Conservation (phyloP, 2,797 vertebrate genomes). For the Philypnodon macrostomus region DNA sequence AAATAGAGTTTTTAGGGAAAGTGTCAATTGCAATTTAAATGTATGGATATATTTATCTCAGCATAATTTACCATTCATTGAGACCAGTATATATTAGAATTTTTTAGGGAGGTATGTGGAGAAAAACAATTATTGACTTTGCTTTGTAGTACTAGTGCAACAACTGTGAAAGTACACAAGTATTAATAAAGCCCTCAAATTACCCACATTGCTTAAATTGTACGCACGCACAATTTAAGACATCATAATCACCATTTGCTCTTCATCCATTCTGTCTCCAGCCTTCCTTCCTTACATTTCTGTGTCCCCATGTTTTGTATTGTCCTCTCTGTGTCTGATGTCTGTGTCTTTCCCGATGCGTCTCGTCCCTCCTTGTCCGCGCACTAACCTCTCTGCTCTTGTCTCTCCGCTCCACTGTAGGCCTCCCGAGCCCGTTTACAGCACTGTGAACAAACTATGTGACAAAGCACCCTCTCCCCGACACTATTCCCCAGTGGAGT, state of each 20-base stretch:
- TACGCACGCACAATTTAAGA: conserved; percentile 1
- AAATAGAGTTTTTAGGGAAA: no score
- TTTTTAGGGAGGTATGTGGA: no score
- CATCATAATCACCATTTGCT: background rate
- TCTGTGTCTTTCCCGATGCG: background rate
- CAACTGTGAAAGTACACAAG: background rate
- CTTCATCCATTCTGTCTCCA: background rate
- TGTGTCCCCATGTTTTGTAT: background rate
- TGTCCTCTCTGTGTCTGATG: conserved; percentile 1
- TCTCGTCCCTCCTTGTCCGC: conserved; percentile 11
- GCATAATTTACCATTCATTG: no score
- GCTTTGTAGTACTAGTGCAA: no score
- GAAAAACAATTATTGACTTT: no score
- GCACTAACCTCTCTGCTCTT: conserved; percentile 81
- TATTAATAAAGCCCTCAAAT: background rate
- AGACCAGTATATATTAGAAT: no score
- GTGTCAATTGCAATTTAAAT: no score
- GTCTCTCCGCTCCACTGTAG: conserved; percentile 76
- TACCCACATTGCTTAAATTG: background rate
- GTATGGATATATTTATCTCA: no score
- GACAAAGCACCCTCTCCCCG: conserved; percentile 93
- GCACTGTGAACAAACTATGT: conserved; percentile 99
- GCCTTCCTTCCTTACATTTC: background rate
- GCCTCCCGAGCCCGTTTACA: conserved; percentile 98
- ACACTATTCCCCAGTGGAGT: conserved; percentile 94